Evolutionary conservation across 2,888 invertebrate species (phyloP).

Genomic region (Drosophila paramelanica): DNA sequence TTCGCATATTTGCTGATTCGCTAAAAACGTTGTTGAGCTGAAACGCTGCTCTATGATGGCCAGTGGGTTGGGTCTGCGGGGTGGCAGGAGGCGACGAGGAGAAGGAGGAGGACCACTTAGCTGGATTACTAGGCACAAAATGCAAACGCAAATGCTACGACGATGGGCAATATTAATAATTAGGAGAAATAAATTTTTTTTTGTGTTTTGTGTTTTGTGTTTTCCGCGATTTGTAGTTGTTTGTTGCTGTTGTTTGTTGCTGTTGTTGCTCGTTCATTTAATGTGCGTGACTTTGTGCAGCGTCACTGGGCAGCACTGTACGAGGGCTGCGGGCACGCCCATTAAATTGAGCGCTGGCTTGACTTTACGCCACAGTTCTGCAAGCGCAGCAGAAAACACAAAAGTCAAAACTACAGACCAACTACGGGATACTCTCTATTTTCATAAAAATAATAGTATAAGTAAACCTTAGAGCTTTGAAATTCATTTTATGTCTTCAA

Average conservation of each 20-base stretch:
- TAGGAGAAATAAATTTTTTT: constrained; percentile 39
- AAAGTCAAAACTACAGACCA: background rate
- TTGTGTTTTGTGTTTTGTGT: background rate
- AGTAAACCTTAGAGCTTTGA: too few species aligned
- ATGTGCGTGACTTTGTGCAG: constrained; percentile 56
- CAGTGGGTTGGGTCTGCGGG: background rate
- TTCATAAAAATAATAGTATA: background rate
- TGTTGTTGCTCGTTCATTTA: constrained; percentile 38
- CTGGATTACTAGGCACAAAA: constrained; percentile 46
- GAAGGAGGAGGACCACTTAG: constrained; percentile 41
- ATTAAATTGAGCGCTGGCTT: constrained; percentile 28
- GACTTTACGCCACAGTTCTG: constrained; percentile 26
- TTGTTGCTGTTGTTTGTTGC: background rate
- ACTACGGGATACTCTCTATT: constrained; percentile 10
- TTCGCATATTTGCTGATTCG: constrained; percentile 40
- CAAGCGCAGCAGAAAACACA: constrained; percentile 13
- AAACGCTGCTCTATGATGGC: background rate
- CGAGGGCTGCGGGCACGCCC: constrained; percentile 25
- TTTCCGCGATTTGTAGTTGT: background rate
- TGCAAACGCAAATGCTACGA: constrained; percentile 22
- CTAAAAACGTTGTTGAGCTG: constrained; percentile 1
- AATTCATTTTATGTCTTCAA: too few species aligned
- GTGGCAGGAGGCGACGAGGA: background rate
- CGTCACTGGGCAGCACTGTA: constrained; percentile 14
- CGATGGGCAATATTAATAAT: constrained; percentile 54